Conservation (phyloP, 2,888 invertebrate genomes). For the Hyposoter dolosus region DNA sequence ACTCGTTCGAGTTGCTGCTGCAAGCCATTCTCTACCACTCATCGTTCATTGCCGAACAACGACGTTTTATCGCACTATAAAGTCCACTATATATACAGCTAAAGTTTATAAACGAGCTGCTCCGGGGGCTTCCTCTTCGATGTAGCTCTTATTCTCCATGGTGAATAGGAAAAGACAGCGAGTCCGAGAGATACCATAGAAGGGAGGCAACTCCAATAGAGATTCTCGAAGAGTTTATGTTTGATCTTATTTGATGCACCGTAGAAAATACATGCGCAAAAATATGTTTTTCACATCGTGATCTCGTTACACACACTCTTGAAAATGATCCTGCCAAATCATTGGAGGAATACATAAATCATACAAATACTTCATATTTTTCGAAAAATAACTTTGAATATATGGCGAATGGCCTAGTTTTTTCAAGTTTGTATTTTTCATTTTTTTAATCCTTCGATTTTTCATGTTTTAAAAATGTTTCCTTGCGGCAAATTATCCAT, state of each 20-base stretch:
- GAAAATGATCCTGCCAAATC: not conserved
- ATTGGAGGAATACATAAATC: not conserved
- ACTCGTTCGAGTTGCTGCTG: conserved; percentile 18
- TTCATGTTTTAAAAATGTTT: too few relatives aligned
- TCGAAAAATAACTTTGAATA: not conserved
- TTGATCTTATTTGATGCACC: not conserved
- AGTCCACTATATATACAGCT: conserved; percentile 10
- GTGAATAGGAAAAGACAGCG: conserved; percentile 30
- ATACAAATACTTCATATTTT: not conserved
- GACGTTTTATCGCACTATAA: conserved; percentile 50
- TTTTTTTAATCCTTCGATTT: too few relatives aligned
- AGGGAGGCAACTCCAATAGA: not conserved
- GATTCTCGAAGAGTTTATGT: conserved; percentile 15
- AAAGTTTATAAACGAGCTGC: conserved; percentile 47
- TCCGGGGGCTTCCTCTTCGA: conserved; percentile 3
- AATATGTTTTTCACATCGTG: not conserved
- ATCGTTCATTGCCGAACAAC: conserved; percentile 11
- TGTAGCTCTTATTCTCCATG: conserved; percentile 41
- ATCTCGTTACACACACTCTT: not conserved
- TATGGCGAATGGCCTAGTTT: not conserved
- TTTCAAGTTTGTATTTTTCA: too few relatives aligned
- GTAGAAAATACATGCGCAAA: not conserved
- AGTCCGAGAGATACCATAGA: too few relatives aligned
- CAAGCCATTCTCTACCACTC: not conserved
- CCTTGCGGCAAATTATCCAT: too few relatives aligned